These are phyloP conservation scores for Pica pica DNA, from an alignment of 2,113 vertebrate genomes.

Conservation along the genomic window DNA sequence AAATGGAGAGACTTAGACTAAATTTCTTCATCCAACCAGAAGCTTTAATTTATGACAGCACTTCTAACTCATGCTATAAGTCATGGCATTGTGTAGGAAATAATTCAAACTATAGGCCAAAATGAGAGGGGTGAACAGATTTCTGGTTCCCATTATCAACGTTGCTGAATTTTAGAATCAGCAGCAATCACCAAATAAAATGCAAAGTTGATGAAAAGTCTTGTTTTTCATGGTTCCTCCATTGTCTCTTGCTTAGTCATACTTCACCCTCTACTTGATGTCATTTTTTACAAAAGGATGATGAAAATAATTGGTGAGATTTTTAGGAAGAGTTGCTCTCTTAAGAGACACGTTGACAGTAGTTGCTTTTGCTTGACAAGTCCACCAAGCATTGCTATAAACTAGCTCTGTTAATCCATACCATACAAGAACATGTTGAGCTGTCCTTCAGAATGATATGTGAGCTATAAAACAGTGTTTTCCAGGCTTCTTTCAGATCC, in stretches of 20 bases:
- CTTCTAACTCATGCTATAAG: background rate
- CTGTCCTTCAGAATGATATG: background rate
- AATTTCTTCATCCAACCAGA: background rate
- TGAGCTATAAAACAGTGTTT: background rate
- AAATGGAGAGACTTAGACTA: background rate
- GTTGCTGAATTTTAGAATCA: background rate
- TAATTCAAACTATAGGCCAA: background rate
- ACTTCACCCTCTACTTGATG: background rate
- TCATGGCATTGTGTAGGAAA: background rate
- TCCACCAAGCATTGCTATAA: background rate
- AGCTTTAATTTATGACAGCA: background rate
- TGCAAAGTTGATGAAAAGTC: background rate
- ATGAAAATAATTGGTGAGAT: background rate
- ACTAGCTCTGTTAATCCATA: background rate
- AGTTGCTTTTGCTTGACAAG: background rate
- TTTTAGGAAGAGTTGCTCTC: background rate
- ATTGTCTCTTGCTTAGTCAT: background rate
- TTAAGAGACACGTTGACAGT: background rate
- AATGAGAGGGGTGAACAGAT: background rate
- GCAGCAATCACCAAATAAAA: background rate
- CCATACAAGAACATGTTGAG: background rate
- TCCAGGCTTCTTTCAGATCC: background rate
- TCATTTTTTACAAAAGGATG: background rate
- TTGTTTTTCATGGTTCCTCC: background rate
- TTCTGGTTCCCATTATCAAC: background rate